phyloP scores from a whole-genome alignment of 2,113 vertebrate genomes.

The Aepyceros melampus region DNA sequence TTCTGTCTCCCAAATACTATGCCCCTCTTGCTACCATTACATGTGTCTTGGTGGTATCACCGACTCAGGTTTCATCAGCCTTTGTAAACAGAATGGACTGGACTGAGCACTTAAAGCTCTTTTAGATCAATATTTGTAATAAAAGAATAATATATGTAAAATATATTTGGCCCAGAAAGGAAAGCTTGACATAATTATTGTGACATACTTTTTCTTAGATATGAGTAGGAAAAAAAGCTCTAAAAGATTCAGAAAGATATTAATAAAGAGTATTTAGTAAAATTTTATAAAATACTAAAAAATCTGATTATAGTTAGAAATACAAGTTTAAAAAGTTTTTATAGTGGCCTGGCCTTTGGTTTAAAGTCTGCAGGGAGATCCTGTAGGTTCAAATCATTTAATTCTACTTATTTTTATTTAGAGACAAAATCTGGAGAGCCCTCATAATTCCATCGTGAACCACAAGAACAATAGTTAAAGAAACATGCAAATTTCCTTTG shows the following conservation, averaged over 20 bases:
- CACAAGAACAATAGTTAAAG: slow-evolving; percentile 73
- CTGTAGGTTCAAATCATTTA: slow-evolving; percentile 58
- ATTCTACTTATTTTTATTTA: slow-evolving; percentile 69
- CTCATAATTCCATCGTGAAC: slow-evolving; percentile 62
- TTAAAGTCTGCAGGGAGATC: slow-evolving; percentile 54
- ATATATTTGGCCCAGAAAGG: background rate
- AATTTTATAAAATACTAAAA: background rate
- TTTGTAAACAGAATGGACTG: background rate
- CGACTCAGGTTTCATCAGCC: background rate
- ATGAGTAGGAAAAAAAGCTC: background rate
- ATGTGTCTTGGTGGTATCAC: background rate
- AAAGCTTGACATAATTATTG: background rate
- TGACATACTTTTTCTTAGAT: background rate
- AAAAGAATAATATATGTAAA: background rate
- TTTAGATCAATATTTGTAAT: background rate
- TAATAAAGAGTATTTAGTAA: background rate
- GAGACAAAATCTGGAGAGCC: slow-evolving; percentile 64
- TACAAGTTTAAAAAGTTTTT: background rate
- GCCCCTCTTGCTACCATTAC: background rate
- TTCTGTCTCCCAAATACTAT: background rate
- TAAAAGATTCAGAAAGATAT: background rate
- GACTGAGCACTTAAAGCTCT: background rate
- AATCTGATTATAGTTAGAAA: background rate
- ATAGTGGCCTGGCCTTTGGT: background rate
- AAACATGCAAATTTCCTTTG: slow-evolving; percentile 78